A percentile compares a stretch with the other conserved stretches of the same genome.
phyloP scores from a whole-genome alignment of 2,888 invertebrate species.

The Endomychus coccineus region DNA sequence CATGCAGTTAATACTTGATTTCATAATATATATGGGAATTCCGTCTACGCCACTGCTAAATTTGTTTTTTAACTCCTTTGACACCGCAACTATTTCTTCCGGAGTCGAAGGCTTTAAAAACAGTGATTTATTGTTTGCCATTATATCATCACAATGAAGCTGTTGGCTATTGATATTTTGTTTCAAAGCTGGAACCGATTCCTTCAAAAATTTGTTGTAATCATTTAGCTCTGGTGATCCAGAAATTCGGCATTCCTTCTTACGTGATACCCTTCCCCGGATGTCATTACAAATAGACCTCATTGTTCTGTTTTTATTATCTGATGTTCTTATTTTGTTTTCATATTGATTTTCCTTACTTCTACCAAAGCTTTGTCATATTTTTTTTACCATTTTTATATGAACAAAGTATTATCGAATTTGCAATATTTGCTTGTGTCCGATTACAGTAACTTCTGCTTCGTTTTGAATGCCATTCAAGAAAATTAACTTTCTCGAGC shows the following conservation, averaged over 20 bases:
- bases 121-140: constrained; percentile 3
- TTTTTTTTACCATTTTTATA: too few species aligned
- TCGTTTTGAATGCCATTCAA: too few species aligned
- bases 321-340: too few species aligned
- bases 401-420: too few species aligned
- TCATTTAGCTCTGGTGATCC: constrained; percentile 1
- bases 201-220: neutral
- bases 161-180: constrained; percentile 2
- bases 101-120: constrained; percentile 1
- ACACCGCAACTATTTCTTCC: constrained; percentile 5
- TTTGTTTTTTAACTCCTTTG: constrained; percentile 7
- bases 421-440: too few species aligned
- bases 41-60: constrained; percentile 2
- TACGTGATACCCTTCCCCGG: too few species aligned
- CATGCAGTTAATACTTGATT: constrained; percentile 2
- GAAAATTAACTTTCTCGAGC: too few species aligned
- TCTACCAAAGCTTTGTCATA: too few species aligned
- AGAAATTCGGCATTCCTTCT: constrained; percentile 1
- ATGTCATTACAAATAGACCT: too few species aligned
- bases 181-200: constrained; percentile 1
- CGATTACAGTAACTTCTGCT: too few species aligned
- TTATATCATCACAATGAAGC: constrained; percentile 3
- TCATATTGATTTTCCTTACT: too few species aligned
- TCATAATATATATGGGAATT: constrained; percentile 5
- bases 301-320: too few species aligned